Conservation (phyloP, 2,113 vertebrate genomes). For the Nestor notabilis region DNA sequence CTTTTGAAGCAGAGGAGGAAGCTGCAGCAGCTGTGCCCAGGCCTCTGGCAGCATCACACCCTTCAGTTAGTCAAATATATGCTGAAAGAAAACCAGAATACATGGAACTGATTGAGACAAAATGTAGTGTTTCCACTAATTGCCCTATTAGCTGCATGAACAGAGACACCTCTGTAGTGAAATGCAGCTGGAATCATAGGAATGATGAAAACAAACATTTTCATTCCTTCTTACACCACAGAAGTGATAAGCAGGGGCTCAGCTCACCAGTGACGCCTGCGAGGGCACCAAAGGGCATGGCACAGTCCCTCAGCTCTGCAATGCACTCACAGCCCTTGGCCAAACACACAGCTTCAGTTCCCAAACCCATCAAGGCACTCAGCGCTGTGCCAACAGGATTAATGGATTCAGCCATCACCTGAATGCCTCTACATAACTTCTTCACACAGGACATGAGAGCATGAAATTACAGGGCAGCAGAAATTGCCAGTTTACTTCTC, state of each 20-base stretch:
- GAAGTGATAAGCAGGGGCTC: background rate
- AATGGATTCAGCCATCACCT: background rate
- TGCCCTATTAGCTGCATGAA: background rate
- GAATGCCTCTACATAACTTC: accelerated
- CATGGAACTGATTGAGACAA: background rate
- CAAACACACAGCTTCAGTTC: background rate
- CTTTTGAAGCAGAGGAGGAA: background rate
- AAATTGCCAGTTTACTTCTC: background rate
- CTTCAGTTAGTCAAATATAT: background rate
- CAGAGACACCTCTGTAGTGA: background rate
- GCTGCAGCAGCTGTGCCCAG: background rate
- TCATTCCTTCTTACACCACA: background rate
- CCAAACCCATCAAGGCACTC: background rate
- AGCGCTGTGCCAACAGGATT: background rate
- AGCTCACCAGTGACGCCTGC: accelerated
- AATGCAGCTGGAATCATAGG: background rate
- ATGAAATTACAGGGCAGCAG: background rate
- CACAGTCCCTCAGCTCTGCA: background rate
- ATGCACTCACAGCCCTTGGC: background rate
- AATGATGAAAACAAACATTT: background rate
- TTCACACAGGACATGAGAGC: background rate
- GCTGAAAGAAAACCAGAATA: background rate
- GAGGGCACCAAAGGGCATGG: background rate
- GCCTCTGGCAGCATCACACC: background rate
- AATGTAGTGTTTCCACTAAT: background rate